Conservation (phyloP, 2,888 invertebrate genomes). For the Choristoneura rosaceana region DNA sequence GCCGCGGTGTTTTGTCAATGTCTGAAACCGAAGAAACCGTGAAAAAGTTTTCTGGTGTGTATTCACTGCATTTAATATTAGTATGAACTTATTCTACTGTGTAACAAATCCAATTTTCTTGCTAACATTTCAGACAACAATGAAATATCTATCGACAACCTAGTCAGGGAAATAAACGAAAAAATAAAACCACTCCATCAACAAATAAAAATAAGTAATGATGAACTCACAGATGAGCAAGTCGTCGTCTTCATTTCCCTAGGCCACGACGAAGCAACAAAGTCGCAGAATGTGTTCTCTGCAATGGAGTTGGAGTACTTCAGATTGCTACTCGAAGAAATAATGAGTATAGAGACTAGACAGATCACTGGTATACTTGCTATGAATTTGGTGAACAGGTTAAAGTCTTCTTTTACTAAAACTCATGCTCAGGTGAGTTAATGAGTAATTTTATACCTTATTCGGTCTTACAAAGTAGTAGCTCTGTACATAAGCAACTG, state of each 20-base stretch:
- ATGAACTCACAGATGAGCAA: conserved; percentile 71
- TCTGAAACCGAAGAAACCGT: conserved; percentile 59
- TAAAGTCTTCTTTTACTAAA: conserved; percentile 70
- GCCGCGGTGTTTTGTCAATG: conserved; percentile 68
- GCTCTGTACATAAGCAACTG: too few relatives aligned
- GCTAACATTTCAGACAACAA: conserved; percentile 58
- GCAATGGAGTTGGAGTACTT: conserved; percentile 73
- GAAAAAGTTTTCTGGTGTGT: conserved; percentile 55
- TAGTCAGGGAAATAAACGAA: conserved; percentile 70
- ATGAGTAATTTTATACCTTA: background rate
- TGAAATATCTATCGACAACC: conserved; percentile 53
- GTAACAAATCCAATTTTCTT: background rate
- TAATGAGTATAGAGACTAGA: conserved; percentile 71
- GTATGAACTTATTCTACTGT: background rate
- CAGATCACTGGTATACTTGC: conserved; percentile 73
- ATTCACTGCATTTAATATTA: background rate
- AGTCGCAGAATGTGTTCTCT: conserved; percentile 71
- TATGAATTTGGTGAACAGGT: conserved; percentile 68
- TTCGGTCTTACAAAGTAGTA: too few relatives aligned
- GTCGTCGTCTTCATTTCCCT: conserved; percentile 70
- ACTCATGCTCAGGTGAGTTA: conserved; percentile 71
- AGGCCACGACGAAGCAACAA: conserved; percentile 71
- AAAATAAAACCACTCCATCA: conserved; percentile 70
- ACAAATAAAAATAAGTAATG: conserved; percentile 67
- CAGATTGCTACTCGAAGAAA: conserved; percentile 71